Evolutionary conservation across 2,888 invertebrate genomes (phyloP).

Genomic region (Odontocolon sp.): DNA sequence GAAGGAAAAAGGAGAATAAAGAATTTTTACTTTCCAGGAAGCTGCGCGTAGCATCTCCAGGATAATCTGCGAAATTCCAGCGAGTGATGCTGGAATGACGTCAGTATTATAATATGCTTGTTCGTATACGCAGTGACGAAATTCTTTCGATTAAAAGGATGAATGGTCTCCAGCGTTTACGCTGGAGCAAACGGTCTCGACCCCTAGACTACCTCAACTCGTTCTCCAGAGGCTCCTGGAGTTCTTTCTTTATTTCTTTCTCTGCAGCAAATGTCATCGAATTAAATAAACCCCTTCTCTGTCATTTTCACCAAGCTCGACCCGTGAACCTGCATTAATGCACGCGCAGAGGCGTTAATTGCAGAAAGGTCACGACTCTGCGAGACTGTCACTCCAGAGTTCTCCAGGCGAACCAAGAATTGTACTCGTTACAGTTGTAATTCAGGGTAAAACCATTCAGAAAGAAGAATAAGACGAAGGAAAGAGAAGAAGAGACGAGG

Average conservation of each 20-base stretch:
- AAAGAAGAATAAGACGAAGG: too few species aligned
- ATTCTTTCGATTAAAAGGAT: constrained; percentile 2
- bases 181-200: not conserved
- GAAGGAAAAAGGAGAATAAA: not conserved
- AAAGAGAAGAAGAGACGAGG: not conserved
- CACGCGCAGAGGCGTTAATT: constrained; percentile 56
- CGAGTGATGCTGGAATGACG: not conserved
- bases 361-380: constrained; percentile 55
- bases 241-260: not conserved
- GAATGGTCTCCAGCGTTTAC: not conserved
- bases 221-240: too few species aligned
- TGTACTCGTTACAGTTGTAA: not conserved
- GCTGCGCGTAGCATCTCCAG: too few species aligned
- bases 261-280: not conserved
- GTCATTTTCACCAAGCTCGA: constrained; percentile 18
- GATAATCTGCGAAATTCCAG: not conserved
- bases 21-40: not conserved
- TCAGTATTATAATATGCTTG: not conserved
- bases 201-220: not conserved
- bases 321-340: constrained; percentile 53
- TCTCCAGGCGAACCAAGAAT: not conserved
- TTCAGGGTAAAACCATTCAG: too few species aligned
- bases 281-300: constrained; percentile 27
- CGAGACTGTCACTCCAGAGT: constrained; percentile 15
- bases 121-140: not conserved